Conservation (phyloP, 1,140 invertebrate species). For the Magallana ariakensis region DNA sequence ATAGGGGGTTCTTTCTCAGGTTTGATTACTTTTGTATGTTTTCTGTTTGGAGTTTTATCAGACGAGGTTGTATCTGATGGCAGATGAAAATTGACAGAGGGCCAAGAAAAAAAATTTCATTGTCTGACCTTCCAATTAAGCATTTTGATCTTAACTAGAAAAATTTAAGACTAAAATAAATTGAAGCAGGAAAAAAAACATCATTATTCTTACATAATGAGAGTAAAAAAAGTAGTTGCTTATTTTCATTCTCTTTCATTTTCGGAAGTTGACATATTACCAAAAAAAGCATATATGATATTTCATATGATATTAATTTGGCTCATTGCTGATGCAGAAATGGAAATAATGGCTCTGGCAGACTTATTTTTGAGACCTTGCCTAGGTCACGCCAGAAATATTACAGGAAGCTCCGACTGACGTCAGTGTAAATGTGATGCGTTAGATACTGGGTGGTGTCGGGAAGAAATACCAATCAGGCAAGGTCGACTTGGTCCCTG, state of each 20-base stretch:
- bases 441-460: constrained; percentile 2
- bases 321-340: background rate
- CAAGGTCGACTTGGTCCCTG: constrained; percentile 10
- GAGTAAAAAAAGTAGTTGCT: background rate
- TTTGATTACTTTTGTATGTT: constrained; percentile 16
- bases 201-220: constrained; percentile 11
- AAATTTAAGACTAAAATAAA: too few species aligned
- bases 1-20: background rate
- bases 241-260: too few species aligned
- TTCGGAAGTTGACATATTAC: too few species aligned
- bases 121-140: constrained; percentile 24
- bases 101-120: background rate
- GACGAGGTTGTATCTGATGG: background rate
- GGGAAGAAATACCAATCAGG: background rate
- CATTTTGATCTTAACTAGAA: background rate
- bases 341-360: background rate
- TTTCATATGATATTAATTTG: background rate
- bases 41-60: constrained; percentile 16
- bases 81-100: background rate
- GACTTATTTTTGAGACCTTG: background rate
- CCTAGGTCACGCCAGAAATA: constrained; percentile 7
- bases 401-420: constrained; percentile 4
- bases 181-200: background rate
- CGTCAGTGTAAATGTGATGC: constrained; percentile 22
- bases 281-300: background rate